phyloP scores from a whole-genome alignment of 2,797 vertebrate genomes.

The Gambusia yucatana region DNA sequence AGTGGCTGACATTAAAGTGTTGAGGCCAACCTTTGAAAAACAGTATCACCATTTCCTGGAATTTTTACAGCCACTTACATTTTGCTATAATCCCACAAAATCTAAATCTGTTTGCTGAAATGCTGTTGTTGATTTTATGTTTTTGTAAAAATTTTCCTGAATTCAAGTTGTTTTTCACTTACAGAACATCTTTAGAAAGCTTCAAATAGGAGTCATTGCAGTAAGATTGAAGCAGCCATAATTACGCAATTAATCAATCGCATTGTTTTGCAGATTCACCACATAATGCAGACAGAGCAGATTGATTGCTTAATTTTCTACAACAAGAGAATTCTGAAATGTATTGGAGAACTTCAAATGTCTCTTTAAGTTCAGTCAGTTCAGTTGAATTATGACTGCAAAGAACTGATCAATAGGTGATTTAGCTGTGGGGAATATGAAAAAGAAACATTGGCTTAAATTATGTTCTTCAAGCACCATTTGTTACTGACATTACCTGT shows the following conservation, averaged over 20 bases:
- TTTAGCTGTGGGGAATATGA: slow-evolving; percentile 46
- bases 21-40: background rate
- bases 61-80: background rate
- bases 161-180: slow-evolving; percentile 26
- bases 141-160: background rate
- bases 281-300: slow-evolving; percentile 62
- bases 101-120: background rate
- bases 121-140: background rate
- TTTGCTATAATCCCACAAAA: background rate
- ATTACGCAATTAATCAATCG: slow-evolving; percentile 74
- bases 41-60: background rate
- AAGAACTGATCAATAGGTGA: slow-evolving; percentile 45
- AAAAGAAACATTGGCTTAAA: slow-evolving; percentile 46
- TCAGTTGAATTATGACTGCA: slow-evolving; percentile 37
- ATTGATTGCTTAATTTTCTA: slow-evolving; percentile 62
- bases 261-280: slow-evolving; percentile 62
- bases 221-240: slow-evolving; percentile 55
- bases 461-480: slow-evolving; percentile 39
- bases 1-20: background rate
- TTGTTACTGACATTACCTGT: slow-evolving; percentile 28
- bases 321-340: slow-evolving; percentile 55
- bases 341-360: slow-evolving; percentile 41
- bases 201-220: slow-evolving; percentile 28
- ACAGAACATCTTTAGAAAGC: slow-evolving; percentile 37
- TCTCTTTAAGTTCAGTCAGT: slow-evolving; percentile 25